Percentiles rank a stretch among this genome's conserved stretches.
These are phyloP conservation scores for Opisthocomus hoazin DNA, from an alignment of 2,113 vertebrate genomes.

Conservation along the genomic window DNA sequence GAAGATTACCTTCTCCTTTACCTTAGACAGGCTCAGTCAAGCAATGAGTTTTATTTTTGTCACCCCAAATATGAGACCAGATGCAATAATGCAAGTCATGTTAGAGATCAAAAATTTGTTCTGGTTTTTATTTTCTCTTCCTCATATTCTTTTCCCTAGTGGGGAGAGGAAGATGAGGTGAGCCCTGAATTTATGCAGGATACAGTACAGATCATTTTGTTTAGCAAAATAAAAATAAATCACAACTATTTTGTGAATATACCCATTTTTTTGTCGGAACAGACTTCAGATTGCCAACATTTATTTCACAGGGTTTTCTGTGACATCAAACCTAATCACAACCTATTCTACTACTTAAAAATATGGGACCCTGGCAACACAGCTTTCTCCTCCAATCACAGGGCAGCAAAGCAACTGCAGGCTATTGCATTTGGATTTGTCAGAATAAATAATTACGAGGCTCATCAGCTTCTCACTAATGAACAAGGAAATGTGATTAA, in stretches of 20 bases:
- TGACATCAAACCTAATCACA: slow-evolving; percentile 24
- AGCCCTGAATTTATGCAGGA: neutral
- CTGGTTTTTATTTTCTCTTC: neutral
- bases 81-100: neutral
- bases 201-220: neutral
- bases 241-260: neutral
- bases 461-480: slow-evolving; percentile 27
- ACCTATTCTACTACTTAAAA: slow-evolving; percentile 26
- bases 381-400: neutral
- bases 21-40: neutral
- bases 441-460: slow-evolving; percentile 42
- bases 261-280: neutral
- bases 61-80: neutral
- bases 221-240: slow-evolving; percentile 5
- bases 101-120: neutral
- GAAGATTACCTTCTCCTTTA: neutral
- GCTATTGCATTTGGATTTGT: slow-evolving; percentile 19
- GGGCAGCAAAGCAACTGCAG: neutral
- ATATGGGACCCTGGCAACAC: neutral
- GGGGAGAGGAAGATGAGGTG: neutral
- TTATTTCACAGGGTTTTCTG: neutral
- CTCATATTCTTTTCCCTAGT: neutral
- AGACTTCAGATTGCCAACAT: neutral
- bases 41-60: neutral
- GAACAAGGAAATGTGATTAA: slow-evolving; percentile 59